Conservation (phyloP, 1,140 invertebrate species). For the Caenorhabditis inopinata region DNA sequence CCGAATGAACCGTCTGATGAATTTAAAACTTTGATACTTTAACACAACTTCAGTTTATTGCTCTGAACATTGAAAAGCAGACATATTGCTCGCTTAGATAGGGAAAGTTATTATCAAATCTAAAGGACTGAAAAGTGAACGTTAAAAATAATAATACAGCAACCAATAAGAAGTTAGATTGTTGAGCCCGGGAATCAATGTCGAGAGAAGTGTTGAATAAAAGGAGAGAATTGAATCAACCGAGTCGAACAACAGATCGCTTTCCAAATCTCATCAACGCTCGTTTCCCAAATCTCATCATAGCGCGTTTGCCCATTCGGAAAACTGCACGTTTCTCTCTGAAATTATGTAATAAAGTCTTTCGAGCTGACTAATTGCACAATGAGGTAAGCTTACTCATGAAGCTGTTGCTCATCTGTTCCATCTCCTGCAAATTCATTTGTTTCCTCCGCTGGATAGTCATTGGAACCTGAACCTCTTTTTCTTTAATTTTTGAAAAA, state of each 20-base stretch:
- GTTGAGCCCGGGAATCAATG: background rate
- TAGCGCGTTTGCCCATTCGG: conserved; percentile 40
- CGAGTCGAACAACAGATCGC: conserved; percentile 12
- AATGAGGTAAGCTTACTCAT: background rate
- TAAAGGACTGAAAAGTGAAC: background rate
- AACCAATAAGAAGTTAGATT: too few relatives aligned
- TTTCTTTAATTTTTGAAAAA: background rate
- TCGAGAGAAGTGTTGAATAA: background rate
- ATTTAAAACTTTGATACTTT: too few relatives aligned
- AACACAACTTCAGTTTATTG: conserved; percentile 7
- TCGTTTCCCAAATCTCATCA: conserved; percentile 36
- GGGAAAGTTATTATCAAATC: background rate
- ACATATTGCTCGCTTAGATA: background rate
- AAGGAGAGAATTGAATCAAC: background rate
- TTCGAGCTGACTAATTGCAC: background rate
- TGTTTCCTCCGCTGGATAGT: background rate
- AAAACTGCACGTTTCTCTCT: conserved; percentile 37
- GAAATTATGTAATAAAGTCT: background rate
- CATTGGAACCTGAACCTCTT: background rate
- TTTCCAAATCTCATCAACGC: conserved; percentile 42
- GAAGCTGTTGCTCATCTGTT: background rate
- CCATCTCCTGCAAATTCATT: background rate
- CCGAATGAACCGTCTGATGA: too few relatives aligned
- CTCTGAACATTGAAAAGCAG: background rate
- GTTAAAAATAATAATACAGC: background rate